Conservation (phyloP, 2,888 invertebrate genomes). For the Theretra japonica region DNA sequence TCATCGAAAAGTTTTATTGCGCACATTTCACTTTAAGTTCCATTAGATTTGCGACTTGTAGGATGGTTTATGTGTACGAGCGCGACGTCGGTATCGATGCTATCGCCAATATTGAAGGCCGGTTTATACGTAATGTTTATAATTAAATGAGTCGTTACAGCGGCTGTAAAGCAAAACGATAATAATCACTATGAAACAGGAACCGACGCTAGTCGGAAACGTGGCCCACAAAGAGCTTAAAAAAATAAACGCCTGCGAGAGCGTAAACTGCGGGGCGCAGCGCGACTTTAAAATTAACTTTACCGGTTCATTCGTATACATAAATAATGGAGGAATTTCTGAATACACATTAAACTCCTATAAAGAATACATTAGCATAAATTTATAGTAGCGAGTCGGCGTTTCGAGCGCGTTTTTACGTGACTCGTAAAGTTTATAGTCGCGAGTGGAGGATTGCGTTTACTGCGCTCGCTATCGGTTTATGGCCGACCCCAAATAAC, state of each 20-base stretch:
- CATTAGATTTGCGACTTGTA: slow-evolving; percentile 54
- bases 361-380: slow-evolving; percentile 86
- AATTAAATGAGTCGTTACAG: slow-evolving; percentile 52
- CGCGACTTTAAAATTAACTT: slow-evolving; percentile 84
- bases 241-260: slow-evolving; percentile 70
- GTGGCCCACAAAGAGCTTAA: slow-evolving; percentile 62
- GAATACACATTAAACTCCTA: slow-evolving; percentile 85
- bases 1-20: slow-evolving; percentile 73
- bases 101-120: slow-evolving; percentile 33
- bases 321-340: slow-evolving; percentile 84
- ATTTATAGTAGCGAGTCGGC: slow-evolving; percentile 84
- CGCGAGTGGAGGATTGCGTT: slow-evolving; percentile 85
- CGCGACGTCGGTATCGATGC: background rate
- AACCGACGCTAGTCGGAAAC: slow-evolving; percentile 61
- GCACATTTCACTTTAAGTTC: slow-evolving; percentile 65
- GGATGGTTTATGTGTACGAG: slow-evolving; percentile 14
- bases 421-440: slow-evolving; percentile 85
- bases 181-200: slow-evolving; percentile 62
- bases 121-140: slow-evolving; percentile 47
- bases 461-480: slow-evolving; percentile 83
- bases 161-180: slow-evolving; percentile 56
- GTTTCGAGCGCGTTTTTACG: slow-evolving; percentile 84
- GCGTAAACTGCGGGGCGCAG: slow-evolving; percentile 74
- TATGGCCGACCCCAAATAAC: slow-evolving; percentile 84
- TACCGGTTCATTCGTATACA: slow-evolving; percentile 84